phyloP scores from a whole-genome alignment of 2,113 vertebrate species.

The Plecturocebus donacophilus region DNA sequence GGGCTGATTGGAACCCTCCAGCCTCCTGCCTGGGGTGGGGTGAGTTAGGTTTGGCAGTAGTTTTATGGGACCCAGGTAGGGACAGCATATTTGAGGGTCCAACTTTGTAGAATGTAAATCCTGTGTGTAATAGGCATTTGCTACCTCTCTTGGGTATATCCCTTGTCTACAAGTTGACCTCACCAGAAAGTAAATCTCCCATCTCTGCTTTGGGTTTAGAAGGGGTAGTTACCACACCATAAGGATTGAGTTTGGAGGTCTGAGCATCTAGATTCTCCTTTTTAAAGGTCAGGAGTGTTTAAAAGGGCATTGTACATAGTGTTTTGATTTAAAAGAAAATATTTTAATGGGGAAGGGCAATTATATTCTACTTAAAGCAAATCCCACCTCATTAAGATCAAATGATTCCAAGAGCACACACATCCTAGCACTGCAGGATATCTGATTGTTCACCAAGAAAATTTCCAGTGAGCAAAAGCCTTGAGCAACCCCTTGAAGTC shows the following conservation, averaged over 20 bases:
- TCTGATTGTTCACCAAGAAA: not conserved
- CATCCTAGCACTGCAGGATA: not conserved
- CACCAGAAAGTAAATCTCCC: not conserved
- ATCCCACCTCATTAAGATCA: not conserved
- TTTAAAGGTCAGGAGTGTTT: not conserved
- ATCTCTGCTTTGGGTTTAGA: too few relatives aligned
- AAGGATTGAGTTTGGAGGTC: not conserved
- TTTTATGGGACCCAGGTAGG: too few relatives aligned
- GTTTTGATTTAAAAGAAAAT: not conserved
- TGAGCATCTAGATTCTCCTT: not conserved
- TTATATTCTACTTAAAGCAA: conserved; percentile 20
- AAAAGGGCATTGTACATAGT: not conserved
- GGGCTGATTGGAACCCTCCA: not conserved
- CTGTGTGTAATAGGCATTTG: not conserved
- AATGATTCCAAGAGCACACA: not conserved
- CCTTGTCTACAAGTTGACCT: not conserved
- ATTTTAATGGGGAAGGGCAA: not conserved
- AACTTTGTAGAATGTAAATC: not conserved
- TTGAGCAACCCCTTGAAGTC: not conserved
- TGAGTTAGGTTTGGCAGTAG: not conserved
- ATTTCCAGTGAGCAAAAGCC: not conserved
- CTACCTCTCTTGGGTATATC: not conserved
- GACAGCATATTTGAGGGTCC: not conserved
- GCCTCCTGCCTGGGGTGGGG: not conserved
- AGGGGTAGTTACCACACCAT: not conserved